Evolutionary conservation across 2,113 vertebrate genomes (phyloP), one percentile per base, ranked within the genome.

Genomic region (Paracanthobrama guichenoti): DNA sequence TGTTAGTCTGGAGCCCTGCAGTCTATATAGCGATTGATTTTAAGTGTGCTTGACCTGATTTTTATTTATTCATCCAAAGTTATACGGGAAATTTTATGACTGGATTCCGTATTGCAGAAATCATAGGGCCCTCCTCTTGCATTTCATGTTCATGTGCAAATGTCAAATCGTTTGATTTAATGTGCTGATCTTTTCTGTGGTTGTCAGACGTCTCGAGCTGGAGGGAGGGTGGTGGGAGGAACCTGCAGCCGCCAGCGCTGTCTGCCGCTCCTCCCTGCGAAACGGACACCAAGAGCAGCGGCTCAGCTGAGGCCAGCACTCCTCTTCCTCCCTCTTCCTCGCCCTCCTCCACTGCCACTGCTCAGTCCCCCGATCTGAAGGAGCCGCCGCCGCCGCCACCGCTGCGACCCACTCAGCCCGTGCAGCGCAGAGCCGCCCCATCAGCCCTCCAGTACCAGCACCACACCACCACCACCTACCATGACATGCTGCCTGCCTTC

Each of bases 221-320:
- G 98, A 97, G 98, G 97, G 98, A 99, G 96, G 98, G 98, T 92
- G 98, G 98, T 93, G 97, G 98, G 95, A 96, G 97, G 95, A 98
- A 96, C 94, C 96, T 98, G 87, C 95, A 96, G 89, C 96, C 97
- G 93, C 93, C 95, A 62, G 92, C 93, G 83, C 94, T 96, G 93
- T 95, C 96, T 92, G 94, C 95, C 84, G 90, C 95, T 93, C 94
- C 95, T 91, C 95, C 96, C 88, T 89, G 95, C 89, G 98, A 99
- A 90, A 92, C 95, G 88, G 97, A 97, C 95, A 95, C 92, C 92
- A 98, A 97, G 89, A 89, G 87, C 91, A 88, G 89, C 75, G 94
- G 93, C 86, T 78, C 90, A 0, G 95, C 94, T 91, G 98, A 98
- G 81, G 94, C 94, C 73, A 93, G 94, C 89, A 92, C 94, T 88